phyloP scores from a whole-genome alignment of 2,797 vertebrate genomes.

The Argyrosomus regius region DNA sequence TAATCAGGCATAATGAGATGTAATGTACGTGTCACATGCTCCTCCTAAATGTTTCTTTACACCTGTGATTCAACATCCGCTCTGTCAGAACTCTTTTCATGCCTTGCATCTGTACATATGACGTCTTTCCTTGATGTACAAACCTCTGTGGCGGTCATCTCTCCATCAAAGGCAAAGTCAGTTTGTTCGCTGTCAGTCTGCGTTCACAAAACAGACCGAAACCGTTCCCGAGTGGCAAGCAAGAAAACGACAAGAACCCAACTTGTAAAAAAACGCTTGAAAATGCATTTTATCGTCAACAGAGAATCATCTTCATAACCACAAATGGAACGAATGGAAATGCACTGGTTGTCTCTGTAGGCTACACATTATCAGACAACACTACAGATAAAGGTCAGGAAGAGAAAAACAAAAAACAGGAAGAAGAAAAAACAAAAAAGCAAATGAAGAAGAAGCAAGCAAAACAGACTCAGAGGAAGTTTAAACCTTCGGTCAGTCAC shows the following conservation, averaged over 20 bases:
- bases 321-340: conserved; percentile 78
- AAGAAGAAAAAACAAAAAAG: conserved; percentile 38
- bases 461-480: conserved; percentile 92
- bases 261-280: conserved; percentile 82
- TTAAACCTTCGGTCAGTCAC: conserved; percentile 86
- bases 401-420: conserved; percentile 38
- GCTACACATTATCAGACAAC: conserved; percentile 56
- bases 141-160: conserved; percentile 97
- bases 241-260: conserved; percentile 86
- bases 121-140: conserved; percentile 71
- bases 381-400: conserved; percentile 41
- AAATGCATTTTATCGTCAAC: conserved; percentile 23
- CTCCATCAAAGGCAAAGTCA: conserved; percentile 94
- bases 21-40: conserved; percentile 30
- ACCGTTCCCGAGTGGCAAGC: conserved; percentile 86
- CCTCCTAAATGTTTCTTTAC: not conserved
- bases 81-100: conserved; percentile 12
- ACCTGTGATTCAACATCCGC: conserved; percentile 5
- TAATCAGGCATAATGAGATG: conserved; percentile 10
- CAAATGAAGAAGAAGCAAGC: conserved; percentile 76
- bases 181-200: conserved; percentile 99
- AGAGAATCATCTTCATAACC: conserved; percentile 51
- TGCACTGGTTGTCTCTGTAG: conserved; percentile 71
- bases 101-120: conserved; percentile 8
- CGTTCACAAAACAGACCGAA: conserved; percentile 76